Evolutionary conservation across 2,113 vertebrate species (phyloP).

Genomic region (Steatornis caripensis): DNA sequence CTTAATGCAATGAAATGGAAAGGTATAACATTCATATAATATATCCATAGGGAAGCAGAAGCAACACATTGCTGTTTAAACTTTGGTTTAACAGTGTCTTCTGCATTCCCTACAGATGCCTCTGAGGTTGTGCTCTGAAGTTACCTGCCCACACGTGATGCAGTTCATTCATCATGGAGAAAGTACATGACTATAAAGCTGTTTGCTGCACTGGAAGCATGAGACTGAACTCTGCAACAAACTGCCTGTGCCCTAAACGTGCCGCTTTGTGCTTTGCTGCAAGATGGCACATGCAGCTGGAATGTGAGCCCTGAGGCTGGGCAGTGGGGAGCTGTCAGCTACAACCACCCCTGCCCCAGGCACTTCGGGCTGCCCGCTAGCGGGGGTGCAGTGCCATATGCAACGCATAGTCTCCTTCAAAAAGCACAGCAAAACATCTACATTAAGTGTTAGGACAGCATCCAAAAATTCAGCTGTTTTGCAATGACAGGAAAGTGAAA

Average conservation of each 20-base stretch:
- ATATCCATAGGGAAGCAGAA: neutral
- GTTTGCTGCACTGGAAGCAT: neutral
- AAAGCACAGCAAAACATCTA: neutral
- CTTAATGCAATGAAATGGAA: neutral
- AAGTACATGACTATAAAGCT: neutral
- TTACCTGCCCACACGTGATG: neutral
- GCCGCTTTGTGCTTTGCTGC: neutral
- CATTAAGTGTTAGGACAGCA: neutral
- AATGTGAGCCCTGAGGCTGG: neutral
- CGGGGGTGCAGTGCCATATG: neutral
- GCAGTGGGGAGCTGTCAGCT: neutral
- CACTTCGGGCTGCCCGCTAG: fast-evolving
- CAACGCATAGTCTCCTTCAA: neutral
- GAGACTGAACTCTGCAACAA: neutral
- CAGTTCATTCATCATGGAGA: fast-evolving
- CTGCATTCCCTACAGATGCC: neutral
- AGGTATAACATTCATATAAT: neutral
- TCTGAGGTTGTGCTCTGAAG: neutral
- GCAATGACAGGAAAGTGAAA: neutral
- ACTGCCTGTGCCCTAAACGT: neutral
- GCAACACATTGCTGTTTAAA: neutral
- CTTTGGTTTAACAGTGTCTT: neutral
- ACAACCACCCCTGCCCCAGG: neutral
- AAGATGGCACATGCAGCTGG: neutral
- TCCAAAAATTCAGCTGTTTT: neutral